Conservation (phyloP, 2,888 invertebrate species). For the Hirtodrosophila duncani region DNA sequence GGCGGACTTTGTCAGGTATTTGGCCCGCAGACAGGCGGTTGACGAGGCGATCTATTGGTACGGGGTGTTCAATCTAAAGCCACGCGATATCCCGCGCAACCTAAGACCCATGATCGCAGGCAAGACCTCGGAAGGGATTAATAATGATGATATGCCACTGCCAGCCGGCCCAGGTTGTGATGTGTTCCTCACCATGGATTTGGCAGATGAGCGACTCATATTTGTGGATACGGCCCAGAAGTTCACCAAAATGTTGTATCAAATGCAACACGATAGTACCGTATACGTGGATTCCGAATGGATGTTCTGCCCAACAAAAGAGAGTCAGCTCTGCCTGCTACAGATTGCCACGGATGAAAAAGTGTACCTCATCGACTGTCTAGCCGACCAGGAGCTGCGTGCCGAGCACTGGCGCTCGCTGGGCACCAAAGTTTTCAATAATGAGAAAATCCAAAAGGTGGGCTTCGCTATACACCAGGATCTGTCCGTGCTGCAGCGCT, state of each 20-base stretch:
- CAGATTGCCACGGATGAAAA: conserved; percentile 87
- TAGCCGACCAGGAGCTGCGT: conserved; percentile 80
- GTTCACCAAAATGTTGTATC: conserved; percentile 82
- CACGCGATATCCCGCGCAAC: conserved; percentile 65
- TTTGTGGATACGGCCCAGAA: conserved; percentile 81
- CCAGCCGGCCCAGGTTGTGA: conserved; percentile 29
- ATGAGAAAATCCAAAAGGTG: conserved; percentile 88
- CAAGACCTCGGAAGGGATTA: too few species aligned
- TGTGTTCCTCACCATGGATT: conserved; percentile 67
- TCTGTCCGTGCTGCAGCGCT: conserved; percentile 82
- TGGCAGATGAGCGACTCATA: conserved; percentile 79
- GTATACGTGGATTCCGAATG: conserved; percentile 94
- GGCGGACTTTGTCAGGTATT: conserved; percentile 83
- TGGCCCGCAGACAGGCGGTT: conserved; percentile 82
- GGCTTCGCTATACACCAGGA: conserved; percentile 81
- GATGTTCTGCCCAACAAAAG: conserved; percentile 89
- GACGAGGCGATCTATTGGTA: conserved; percentile 88
- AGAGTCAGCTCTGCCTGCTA: conserved; percentile 86
- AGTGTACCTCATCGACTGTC: conserved; percentile 89
- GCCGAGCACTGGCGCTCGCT: conserved; percentile 83
- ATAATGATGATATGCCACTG: background rate
- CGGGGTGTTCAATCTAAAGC: conserved; percentile 80
- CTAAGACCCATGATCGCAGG: conserved; percentile 40
- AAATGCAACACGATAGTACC: conserved; percentile 75
- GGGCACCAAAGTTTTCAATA: conserved; percentile 84